Evolutionary conservation across 1,140 invertebrate genomes (phyloP), one percentile per base, ranked within the genome.

Genomic region (Oreohelix idahoensis): DNA sequence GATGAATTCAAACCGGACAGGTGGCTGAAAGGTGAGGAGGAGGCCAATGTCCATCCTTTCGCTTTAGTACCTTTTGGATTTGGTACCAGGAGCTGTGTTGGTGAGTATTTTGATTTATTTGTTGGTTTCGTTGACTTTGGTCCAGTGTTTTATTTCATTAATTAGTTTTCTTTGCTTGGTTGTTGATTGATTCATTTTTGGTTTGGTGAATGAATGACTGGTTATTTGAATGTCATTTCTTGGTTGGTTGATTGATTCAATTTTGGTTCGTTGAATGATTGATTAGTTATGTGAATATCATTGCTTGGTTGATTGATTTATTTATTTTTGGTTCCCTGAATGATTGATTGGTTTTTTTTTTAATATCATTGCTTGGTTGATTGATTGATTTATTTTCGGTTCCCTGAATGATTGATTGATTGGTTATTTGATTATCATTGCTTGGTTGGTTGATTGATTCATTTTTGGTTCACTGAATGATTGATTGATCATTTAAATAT

Each of bases 1-100:
- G 83, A 87, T n/a, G 80, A 87, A 38, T 92, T 90, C 78, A 85
- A 87, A 32, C 90, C 90, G 17, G 90, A 92, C 42, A 76, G 91
- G 66, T 92, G 91, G 91, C 69, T 91, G 63, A 82, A 87, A 71
- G 87, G 82, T 29, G 86, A 87, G 39, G 80, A 81, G 10, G 86
- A 89, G 63, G 79, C 75, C 35, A 71, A 80, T 66, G 86, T 87
- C 78, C 86, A 86, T 58, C 87, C 89, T 36, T 90, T 89, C 81
- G 86, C 89, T 23, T 84, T 84, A 26, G 80, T 90, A 53, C 89
- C 89, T 0, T 90, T 89, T 63, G 89, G 89, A 23, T 87, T 87
- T 81, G 89, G 89, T 26, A 82, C 84, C 13, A 81, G 89, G 76
- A 87, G 86, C 66, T 90, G 89, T 82, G 83, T 89, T 35, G 89